Conservation (phyloP, 2,113 vertebrate species). For the Thunnus maccoyii region DNA sequence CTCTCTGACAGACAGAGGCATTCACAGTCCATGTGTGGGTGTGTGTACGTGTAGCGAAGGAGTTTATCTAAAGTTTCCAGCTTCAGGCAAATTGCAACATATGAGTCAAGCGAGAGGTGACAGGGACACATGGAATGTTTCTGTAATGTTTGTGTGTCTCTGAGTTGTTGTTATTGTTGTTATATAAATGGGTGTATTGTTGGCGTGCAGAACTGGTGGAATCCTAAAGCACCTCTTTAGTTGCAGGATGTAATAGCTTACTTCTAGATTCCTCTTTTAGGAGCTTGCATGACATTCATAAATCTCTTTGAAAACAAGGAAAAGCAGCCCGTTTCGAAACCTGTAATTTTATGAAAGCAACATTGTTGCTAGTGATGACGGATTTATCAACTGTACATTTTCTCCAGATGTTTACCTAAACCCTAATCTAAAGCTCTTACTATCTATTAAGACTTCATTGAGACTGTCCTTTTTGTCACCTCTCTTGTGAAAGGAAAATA, state of each 20-base stretch:
- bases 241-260: conserved; percentile 2
- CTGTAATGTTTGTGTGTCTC: conserved; percentile 29
- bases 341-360: background rate
- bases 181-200: conserved; percentile 37
- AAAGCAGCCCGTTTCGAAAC: conserved; percentile 2
- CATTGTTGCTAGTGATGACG: background rate
- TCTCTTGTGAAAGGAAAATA: no score
- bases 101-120: conserved; percentile 39
- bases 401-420: background rate
- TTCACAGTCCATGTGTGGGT: conserved; percentile 14
- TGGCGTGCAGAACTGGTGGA: conserved; percentile 28
- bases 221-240: conserved; percentile 64
- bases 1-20: conserved; percentile 16
- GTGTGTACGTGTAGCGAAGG: conserved; percentile 30
- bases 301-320: background rate
- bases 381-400: background rate
- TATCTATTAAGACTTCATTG: background rate
- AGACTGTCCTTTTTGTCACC: background rate
- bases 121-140: conserved; percentile 59
- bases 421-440: background rate
- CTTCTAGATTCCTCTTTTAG: conserved; percentile 12
- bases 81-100: conserved; percentile 56
- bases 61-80: conserved; percentile 35
- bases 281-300: background rate
- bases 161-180: conserved; percentile 16